Conservation (phyloP, 2,888 invertebrate genomes). For the Eupeodes luniger region DNA sequence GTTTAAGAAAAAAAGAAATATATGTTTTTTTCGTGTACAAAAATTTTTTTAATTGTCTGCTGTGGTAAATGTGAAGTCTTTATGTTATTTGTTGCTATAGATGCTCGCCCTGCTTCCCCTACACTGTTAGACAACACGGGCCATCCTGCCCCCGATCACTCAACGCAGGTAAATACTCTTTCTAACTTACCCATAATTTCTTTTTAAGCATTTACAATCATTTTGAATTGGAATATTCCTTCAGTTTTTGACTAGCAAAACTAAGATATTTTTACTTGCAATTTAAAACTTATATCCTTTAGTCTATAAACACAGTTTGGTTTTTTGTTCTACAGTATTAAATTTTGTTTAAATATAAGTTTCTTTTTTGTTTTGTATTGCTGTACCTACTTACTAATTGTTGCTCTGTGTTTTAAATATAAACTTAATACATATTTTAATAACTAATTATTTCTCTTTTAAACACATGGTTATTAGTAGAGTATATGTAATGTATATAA, state of each 20-base stretch:
- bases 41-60: slow-evolving; percentile 83
- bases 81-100: slow-evolving; percentile 96
- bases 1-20: slow-evolving; percentile 49
- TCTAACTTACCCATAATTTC: slow-evolving; percentile 78
- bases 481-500: background rate
- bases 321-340: slow-evolving; percentile 1
- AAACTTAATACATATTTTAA: too few relatives aligned
- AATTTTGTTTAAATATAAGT: slow-evolving; percentile 1
- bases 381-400: too few relatives aligned
- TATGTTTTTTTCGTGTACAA: slow-evolving; percentile 68
- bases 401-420: too few relatives aligned
- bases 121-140: slow-evolving; percentile 94
- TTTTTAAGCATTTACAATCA: slow-evolving; percentile 65
- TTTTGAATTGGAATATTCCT: slow-evolving; percentile 61
- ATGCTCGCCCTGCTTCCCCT: slow-evolving; percentile 95
- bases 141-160: slow-evolving; percentile 90
- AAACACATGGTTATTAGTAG: background rate
- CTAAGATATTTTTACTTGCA: slow-evolving; percentile 16
- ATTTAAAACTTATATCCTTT: slow-evolving; percentile 11
- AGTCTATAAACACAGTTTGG: background rate
- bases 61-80: slow-evolving; percentile 85
- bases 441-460: too few relatives aligned
- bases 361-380: background rate
- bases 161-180: slow-evolving; percentile 88
- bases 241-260: slow-evolving; percentile 48